These are phyloP conservation scores for Mustela lutreola DNA, from an alignment of 2,113 vertebrate species.

Conservation along the genomic window DNA sequence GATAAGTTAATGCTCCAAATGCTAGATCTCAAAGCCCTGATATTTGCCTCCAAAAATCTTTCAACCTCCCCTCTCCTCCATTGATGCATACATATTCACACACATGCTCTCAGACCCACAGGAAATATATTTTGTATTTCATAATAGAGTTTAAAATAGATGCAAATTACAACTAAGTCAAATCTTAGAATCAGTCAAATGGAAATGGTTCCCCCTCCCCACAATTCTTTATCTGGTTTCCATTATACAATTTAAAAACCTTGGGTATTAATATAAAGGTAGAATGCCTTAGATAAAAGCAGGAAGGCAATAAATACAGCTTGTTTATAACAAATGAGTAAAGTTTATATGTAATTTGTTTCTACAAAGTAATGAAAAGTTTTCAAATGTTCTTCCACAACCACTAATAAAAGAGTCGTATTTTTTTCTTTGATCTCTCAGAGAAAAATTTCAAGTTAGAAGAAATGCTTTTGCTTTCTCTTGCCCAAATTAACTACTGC, in stretches of 20 bases:
- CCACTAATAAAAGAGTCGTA: not conserved
- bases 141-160: constrained; percentile 33
- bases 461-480: not conserved
- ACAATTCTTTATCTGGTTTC: constrained; percentile 40
- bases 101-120: not conserved
- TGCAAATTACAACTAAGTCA: constrained; percentile 53
- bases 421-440: not conserved
- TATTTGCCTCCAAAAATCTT: not conserved
- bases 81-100: not conserved
- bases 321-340: constrained; percentile 43
- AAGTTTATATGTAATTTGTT: constrained; percentile 50
- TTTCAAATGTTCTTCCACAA: constrained; percentile 17
- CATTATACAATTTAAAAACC: constrained; percentile 51
- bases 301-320: constrained; percentile 12
- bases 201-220: not conserved
- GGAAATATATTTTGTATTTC: constrained; percentile 36
- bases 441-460: not conserved
- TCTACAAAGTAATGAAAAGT: not conserved
- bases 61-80: not conserved
- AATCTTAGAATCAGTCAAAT: constrained; percentile 57
- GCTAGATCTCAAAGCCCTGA: not conserved
- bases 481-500: not conserved
- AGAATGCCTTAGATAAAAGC: constrained; percentile 28
- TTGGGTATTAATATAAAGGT: constrained; percentile 16
- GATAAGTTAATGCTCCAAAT: constrained; percentile 29